Evolutionary conservation across 1,140 invertebrate genomes (phyloP).

Genomic region (Nylanderia fulva): DNA sequence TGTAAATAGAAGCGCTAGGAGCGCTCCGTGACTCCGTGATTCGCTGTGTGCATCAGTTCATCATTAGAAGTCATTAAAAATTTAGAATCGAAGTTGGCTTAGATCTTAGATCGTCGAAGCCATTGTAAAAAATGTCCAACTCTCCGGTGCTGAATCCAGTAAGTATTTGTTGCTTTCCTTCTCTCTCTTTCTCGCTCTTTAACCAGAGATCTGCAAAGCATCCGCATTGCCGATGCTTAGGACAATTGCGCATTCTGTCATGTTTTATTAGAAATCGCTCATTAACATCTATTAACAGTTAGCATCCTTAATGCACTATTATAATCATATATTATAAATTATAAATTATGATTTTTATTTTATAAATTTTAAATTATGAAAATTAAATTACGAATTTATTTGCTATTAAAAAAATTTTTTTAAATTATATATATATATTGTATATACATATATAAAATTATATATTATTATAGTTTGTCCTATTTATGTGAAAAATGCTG

Average conservation of each 20-base stretch:
- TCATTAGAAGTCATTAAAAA: neutral
- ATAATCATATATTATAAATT: no score
- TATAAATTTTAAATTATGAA: no score
- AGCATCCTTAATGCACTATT: no score
- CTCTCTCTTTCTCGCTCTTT: neutral
- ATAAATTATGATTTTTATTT: neutral
- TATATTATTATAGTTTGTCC: neutral
- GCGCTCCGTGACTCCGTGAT: conserved; percentile 38
- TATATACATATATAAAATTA: neutral
- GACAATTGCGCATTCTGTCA: neutral
- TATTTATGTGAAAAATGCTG: neutral
- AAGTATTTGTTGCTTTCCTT: conserved; percentile 42
- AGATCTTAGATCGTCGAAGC: neutral
- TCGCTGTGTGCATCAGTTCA: conserved; percentile 29
- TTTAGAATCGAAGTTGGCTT: neutral
- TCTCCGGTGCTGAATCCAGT: conserved; percentile 72
- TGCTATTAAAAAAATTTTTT: no score
- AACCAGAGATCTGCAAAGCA: conserved; percentile 1
- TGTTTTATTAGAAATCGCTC: neutral
- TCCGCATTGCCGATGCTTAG: conserved; percentile 36
- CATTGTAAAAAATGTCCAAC: conserved; percentile 63
- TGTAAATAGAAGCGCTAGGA: conserved; percentile 76
- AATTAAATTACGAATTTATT: no score
- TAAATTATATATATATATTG: no score
- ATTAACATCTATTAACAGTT: neutral